phyloP scores from a whole-genome alignment of 2,797 vertebrate genomes.

The Synanceia verrucosa region DNA sequence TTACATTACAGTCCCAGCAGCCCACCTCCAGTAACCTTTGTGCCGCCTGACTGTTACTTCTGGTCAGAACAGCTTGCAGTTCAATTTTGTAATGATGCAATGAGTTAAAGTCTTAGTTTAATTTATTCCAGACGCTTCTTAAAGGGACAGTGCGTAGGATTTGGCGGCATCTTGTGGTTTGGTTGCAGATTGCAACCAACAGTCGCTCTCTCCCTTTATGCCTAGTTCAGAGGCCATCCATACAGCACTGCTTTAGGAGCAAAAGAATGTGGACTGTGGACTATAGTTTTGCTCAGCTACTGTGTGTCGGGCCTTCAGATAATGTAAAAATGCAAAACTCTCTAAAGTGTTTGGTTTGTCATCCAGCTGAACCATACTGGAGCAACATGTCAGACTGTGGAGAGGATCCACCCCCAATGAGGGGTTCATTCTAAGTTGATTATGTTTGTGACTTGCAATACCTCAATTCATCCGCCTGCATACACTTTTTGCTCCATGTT shows the following conservation, averaged over 20 bases:
- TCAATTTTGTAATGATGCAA: background rate
- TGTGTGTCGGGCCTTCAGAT: no score
- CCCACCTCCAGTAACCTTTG: background rate
- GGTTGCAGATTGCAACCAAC: no score
- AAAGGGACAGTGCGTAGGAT: no score
- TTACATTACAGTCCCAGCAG: background rate
- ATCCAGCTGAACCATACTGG: no score
- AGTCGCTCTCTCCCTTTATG: no score
- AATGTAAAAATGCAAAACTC: background rate
- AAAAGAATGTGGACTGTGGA: no score
- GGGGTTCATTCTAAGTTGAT: background rate
- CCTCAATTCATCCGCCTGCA: background rate
- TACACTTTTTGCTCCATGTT: background rate
- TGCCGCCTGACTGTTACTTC: background rate
- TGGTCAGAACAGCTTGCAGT: background rate
- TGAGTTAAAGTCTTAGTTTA: background rate
- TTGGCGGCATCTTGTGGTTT: no score
- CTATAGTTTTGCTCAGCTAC: no score
- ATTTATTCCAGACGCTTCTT: background rate
- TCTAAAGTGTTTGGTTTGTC: background rate
- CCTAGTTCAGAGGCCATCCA: no score
- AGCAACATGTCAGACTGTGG: background rate
- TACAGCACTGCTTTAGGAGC: no score
- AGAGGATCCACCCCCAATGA: background rate
- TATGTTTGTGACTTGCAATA: background rate